These are phyloP conservation scores for Hydrozoanthus gracilis DNA, from an alignment of 92 coral and sea anemone genomes.

Conservation along the genomic window DNA sequence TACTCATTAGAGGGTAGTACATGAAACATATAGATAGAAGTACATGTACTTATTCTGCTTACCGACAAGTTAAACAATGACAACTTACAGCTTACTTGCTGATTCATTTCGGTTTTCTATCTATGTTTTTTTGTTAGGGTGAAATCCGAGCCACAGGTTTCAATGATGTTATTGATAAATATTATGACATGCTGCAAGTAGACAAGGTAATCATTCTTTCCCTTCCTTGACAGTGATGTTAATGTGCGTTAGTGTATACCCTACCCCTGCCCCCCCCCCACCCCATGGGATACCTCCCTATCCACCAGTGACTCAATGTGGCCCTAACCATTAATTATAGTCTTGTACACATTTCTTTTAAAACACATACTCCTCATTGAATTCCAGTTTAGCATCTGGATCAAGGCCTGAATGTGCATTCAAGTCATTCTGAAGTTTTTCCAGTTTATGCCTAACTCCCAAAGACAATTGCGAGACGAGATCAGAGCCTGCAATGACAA, in stretches of 20 bases:
- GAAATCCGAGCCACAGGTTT: slow-evolving; percentile 97
- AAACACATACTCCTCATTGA: slow-evolving; percentile 34
- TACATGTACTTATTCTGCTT: no score
- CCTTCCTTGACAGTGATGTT: no score
- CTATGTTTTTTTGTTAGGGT: slow-evolving; percentile 74
- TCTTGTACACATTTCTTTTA: neutral
- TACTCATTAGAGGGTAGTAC: no score
- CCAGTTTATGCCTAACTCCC: slow-evolving; percentile 37
- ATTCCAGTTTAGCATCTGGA: slow-evolving; percentile 31
- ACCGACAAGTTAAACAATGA: no score
- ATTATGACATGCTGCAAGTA: slow-evolving; percentile 80
- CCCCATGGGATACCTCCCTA: neutral
- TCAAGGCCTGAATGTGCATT: slow-evolving; percentile 45
- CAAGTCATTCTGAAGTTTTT: slow-evolving; percentile 45
- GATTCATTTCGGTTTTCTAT: no score
- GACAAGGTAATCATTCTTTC: no score
- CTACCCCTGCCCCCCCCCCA: no score
- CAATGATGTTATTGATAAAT: slow-evolving; percentile 92
- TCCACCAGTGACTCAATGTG: neutral
- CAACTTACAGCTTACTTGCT: no score
- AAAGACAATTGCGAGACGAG: slow-evolving; percentile 9
- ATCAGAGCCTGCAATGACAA: slow-evolving; percentile 38
- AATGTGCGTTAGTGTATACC: no score
- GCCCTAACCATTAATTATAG: neutral
- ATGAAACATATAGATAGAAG: no score